A percentile compares a stretch with the other conserved stretches of the same genome.
Conservation (phyloP, 2,888 invertebrate genomes). For the Cremastinae sp. region DNA sequence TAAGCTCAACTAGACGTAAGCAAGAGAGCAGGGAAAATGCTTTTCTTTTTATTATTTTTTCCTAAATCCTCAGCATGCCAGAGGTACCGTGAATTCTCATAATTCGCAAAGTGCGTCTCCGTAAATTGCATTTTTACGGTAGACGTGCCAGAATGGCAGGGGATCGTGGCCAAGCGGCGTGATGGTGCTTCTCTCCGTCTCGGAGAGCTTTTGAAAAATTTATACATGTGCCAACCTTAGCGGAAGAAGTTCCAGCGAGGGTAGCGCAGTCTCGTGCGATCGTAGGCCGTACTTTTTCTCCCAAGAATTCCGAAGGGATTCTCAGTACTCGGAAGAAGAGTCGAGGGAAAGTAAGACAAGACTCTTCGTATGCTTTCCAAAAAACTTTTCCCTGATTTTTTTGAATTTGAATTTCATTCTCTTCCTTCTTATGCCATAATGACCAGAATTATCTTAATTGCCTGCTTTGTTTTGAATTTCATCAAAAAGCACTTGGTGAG, state of each 20-base stretch:
- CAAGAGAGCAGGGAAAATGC: too few relatives aligned
- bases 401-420: too few relatives aligned
- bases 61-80: slow-evolving; percentile 31
- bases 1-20: too few relatives aligned
- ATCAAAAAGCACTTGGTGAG: too few relatives aligned
- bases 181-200: slow-evolving; percentile 20
- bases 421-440: too few relatives aligned
- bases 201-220: slow-evolving; percentile 50
- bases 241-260: slow-evolving; percentile 21
- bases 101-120: slow-evolving; percentile 57
- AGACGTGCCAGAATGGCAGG: slow-evolving; percentile 33
- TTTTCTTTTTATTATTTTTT: slow-evolving; percentile 17
- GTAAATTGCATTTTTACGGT: slow-evolving; percentile 57
- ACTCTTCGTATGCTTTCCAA: slow-evolving; percentile 33
- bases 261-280: background rate
- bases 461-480: too few relatives aligned
- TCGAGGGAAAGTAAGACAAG: slow-evolving; percentile 7
- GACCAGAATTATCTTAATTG: too few relatives aligned
- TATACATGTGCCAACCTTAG: slow-evolving; percentile 40
- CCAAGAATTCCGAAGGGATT: slow-evolving; percentile 30
- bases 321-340: background rate
- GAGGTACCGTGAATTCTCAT: slow-evolving; percentile 51
- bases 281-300: slow-evolving; percentile 16
- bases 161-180: slow-evolving; percentile 33
- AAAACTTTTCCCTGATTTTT: slow-evolving; percentile 17